phyloP scores from a whole-genome alignment of 2,888 invertebrate species.

The Nemotelus nigrinus region DNA sequence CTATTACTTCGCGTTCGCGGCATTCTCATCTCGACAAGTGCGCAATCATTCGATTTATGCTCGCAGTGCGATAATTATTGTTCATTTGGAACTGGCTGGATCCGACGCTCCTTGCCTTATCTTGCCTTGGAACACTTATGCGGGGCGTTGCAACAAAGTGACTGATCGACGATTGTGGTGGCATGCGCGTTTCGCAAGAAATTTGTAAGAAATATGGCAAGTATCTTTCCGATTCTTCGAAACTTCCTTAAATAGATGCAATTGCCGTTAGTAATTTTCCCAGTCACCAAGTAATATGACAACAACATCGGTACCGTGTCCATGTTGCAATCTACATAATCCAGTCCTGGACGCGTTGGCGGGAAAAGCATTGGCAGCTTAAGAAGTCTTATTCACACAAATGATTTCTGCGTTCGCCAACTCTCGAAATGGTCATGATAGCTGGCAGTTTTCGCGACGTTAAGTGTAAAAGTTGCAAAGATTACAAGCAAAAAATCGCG shows the following conservation, averaged over 20 bases:
- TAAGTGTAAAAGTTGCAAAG: constrained; percentile 5
- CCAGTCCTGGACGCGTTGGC: neutral
- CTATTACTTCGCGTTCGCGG: neutral
- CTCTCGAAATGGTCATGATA: constrained; percentile 8
- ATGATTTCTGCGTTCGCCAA: constrained; percentile 15
- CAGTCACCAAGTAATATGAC: neutral
- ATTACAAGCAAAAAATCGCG: neutral
- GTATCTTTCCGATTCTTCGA: constrained; percentile 6
- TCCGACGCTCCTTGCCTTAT: too few relatives aligned
- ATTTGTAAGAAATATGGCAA: neutral
- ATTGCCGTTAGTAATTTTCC: constrained; percentile 2
- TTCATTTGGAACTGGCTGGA: constrained; percentile 2
- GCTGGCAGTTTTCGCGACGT: neutral
- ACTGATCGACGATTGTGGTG: constrained; percentile 18
- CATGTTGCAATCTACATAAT: too few relatives aligned
- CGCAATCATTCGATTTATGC: constrained; percentile 16
- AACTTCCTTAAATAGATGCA: constrained; percentile 33
- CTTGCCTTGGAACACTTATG: neutral
- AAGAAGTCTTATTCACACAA: constrained; percentile 5
- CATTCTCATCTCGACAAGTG: neutral
- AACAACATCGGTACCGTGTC: too few relatives aligned
- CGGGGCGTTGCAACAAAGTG: constrained; percentile 7
- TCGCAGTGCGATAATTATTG: constrained; percentile 25
- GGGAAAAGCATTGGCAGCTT: neutral
- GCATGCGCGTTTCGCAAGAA: constrained; percentile 21